phyloP scores from a whole-genome alignment of 2,113 vertebrate species.

The Equus quagga region DNA sequence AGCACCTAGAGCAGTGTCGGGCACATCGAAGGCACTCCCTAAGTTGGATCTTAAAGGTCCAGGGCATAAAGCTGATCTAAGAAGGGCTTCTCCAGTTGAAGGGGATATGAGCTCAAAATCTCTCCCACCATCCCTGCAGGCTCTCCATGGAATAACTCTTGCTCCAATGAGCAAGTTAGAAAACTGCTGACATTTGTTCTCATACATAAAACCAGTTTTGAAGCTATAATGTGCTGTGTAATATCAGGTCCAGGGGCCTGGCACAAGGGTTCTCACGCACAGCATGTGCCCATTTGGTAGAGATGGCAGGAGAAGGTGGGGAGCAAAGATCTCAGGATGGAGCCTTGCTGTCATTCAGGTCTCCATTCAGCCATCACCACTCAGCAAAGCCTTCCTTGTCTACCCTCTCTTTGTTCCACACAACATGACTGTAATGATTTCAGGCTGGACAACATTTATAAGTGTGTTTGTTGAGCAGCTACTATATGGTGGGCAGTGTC shows the following conservation, averaged over 20 bases:
- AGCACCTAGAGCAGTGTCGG: not conserved
- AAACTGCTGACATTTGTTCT: not conserved
- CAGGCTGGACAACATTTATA: not conserved
- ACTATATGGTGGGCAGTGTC: not conserved
- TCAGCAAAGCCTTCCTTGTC: not conserved
- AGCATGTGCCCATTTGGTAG: not conserved
- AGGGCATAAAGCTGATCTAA: constrained; percentile 3
- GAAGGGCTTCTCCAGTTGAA: not conserved
- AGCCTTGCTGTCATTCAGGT: not conserved
- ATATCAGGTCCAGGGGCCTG: not conserved
- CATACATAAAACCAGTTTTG: not conserved
- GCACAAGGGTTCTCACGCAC: not conserved
- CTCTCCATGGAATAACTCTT: not conserved
- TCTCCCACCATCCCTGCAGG: not conserved
- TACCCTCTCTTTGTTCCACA: not conserved
- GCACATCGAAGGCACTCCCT: not conserved
- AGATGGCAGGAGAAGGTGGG: too few relatives aligned
- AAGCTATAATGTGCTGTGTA: not conserved
- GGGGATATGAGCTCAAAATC: not conserved
- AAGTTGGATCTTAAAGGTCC: not conserved
- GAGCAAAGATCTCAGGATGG: not conserved
- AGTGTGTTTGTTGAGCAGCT: not conserved
- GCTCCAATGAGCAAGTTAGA: not conserved
- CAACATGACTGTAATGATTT: not conserved
- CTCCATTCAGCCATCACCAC: not conserved